Conservation (phyloP, 2,797 vertebrate genomes). For the Periophthalmus magnuspinnatus region DNA sequence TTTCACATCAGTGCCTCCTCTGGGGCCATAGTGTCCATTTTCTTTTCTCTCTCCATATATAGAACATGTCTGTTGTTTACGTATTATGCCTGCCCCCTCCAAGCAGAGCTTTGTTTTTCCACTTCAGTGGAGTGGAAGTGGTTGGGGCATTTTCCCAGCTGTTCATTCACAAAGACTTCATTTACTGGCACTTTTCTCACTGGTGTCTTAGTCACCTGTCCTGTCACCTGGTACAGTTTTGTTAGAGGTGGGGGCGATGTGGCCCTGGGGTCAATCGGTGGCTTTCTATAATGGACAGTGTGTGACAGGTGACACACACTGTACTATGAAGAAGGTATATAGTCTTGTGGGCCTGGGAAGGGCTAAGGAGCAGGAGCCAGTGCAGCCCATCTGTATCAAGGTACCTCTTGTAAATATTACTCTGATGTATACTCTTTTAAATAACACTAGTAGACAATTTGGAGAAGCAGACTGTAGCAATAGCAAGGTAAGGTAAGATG, state of each 20-base stretch:
- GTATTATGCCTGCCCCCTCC: slow-evolving; percentile 14
- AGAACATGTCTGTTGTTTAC: slow-evolving; percentile 6
- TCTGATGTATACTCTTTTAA: too few relatives aligned
- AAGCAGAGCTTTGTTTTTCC: slow-evolving; percentile 23
- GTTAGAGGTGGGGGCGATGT: slow-evolving; percentile 36
- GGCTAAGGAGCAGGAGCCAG: slow-evolving; percentile 58
- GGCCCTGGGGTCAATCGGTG: slow-evolving; percentile 21
- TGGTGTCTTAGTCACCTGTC: slow-evolving; percentile 36
- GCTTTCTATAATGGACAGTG: slow-evolving; percentile 19
- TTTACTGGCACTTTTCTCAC: slow-evolving; percentile 24
- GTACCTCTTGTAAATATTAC: slow-evolving; percentile 36
- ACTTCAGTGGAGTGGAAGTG: slow-evolving; percentile 1
- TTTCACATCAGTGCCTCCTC: slow-evolving; percentile 26
- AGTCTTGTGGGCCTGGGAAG: slow-evolving; percentile 57
- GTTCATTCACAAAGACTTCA: slow-evolving; percentile 44
- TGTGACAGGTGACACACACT: slow-evolving; percentile 16
- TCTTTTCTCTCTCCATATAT: slow-evolving; percentile 8
- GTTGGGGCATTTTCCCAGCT: slow-evolving; percentile 29
- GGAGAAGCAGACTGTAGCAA: background rate
- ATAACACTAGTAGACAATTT: background rate
- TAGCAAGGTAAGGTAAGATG: too few relatives aligned
- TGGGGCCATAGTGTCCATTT: background rate
- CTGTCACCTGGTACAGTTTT: slow-evolving; percentile 25
- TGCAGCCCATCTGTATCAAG: slow-evolving; percentile 68
- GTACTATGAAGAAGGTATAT: slow-evolving; percentile 70